Percentiles rank a stretch among this genome's conserved stretches.
phyloP scores from a whole-genome alignment of 2,888 invertebrate species.

The Andrena fulva region DNA sequence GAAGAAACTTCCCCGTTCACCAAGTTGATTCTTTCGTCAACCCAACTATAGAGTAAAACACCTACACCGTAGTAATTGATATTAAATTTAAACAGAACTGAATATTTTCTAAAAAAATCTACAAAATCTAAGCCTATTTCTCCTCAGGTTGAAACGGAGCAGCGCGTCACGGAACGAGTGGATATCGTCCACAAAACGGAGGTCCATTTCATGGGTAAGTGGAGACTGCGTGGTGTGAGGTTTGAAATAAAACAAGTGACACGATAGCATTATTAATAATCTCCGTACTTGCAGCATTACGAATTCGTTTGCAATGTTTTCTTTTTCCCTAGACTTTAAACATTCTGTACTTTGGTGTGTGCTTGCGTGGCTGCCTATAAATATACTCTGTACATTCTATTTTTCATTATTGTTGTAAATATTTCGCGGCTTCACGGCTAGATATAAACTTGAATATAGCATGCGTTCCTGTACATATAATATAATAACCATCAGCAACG shows the following conservation, averaged over 20 bases:
- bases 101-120: background rate
- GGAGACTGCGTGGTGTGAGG: slow-evolving; percentile 79
- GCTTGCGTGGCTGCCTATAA: slow-evolving; percentile 73
- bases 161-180: slow-evolving; percentile 83
- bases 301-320: slow-evolving; percentile 39
- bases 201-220: slow-evolving; percentile 85
- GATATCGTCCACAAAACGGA: slow-evolving; percentile 85
- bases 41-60: background rate
- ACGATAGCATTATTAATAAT: slow-evolving; percentile 6
- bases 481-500: slow-evolving; percentile 31
- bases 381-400: slow-evolving; percentile 48
- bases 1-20: too few species aligned
- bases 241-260: slow-evolving; percentile 57
- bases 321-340: slow-evolving; percentile 39
- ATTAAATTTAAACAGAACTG: background rate
- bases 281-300: slow-evolving; percentile 38
- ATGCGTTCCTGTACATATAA: slow-evolving; percentile 64
- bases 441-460: slow-evolving; percentile 61
- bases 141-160: slow-evolving; percentile 82
- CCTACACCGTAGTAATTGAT: background rate
- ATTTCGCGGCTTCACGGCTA: slow-evolving; percentile 45
- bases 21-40: background rate
- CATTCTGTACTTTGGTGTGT: slow-evolving; percentile 53
- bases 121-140: slow-evolving; percentile 6
- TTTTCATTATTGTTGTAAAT: slow-evolving; percentile 54